Evolutionary conservation across 2,888 invertebrate species (phyloP).

Genomic region (Agapostemon virescens): DNA sequence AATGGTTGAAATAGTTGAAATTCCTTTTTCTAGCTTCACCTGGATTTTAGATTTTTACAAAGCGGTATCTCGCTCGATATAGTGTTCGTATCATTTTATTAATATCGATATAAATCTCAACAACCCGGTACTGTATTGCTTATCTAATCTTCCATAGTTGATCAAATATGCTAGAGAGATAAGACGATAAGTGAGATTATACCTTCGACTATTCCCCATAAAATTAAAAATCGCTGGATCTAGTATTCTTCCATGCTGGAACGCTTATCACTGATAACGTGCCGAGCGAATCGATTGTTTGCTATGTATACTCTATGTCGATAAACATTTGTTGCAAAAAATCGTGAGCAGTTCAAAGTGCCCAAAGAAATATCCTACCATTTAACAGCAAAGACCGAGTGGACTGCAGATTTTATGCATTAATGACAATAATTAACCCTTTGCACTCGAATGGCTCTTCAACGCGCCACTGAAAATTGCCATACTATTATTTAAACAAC

Average conservation of each 20-base stretch:
- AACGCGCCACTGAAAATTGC: too few relatives aligned
- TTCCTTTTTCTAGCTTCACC: too few relatives aligned
- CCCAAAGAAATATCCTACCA: neutral
- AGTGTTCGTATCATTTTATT: neutral
- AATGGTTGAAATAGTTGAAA: too few relatives aligned
- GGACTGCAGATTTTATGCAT: too few relatives aligned
- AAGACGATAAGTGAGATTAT: slow-evolving; percentile 24
- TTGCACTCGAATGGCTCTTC: too few relatives aligned
- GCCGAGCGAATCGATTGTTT: slow-evolving; percentile 32
- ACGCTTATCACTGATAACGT: slow-evolving; percentile 20
- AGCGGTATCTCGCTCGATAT: neutral
- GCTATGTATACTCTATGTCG: neutral
- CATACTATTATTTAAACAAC: too few relatives aligned
- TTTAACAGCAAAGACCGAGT: neutral
- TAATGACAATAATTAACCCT: too few relatives aligned
- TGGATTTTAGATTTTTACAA: neutral
- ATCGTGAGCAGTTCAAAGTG: neutral
- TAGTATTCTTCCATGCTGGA: slow-evolving; percentile 1
- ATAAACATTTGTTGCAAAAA: neutral
- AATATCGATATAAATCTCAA: neutral
- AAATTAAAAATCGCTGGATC: slow-evolving; percentile 28
- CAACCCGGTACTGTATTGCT: slow-evolving; percentile 13
- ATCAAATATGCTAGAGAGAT: slow-evolving; percentile 35
- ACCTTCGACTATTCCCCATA: neutral
- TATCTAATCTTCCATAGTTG: slow-evolving; percentile 43